A percentile compares a stretch with the other conserved stretches of the same genome.
Evolutionary conservation across 1,140 invertebrate genomes (phyloP).

Genomic region (Leptonema lineaticorne): DNA sequence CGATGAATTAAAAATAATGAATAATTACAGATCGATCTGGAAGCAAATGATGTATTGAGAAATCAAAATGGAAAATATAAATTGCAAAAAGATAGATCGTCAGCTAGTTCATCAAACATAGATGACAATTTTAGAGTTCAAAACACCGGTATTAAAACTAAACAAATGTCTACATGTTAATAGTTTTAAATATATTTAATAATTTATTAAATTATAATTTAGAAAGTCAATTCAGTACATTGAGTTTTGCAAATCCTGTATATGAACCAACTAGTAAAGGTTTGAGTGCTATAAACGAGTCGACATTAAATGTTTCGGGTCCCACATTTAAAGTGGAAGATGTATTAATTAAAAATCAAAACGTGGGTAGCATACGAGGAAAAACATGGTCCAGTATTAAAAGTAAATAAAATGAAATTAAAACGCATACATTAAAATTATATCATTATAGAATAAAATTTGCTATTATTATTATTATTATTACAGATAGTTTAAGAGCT

Average conservation of each 20-base stretch:
- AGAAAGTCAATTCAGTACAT: constrained; percentile 58
- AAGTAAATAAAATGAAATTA: constrained; percentile 53
- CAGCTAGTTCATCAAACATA: constrained; percentile 45
- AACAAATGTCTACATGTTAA: background rate
- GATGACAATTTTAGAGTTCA: constrained; percentile 27
- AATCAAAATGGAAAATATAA: constrained; percentile 64
- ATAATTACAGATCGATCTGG: constrained; percentile 56
- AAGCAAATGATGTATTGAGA: constrained; percentile 55
- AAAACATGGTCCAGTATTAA: constrained; percentile 63
- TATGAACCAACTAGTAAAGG: constrained; percentile 67
- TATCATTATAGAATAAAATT: background rate
- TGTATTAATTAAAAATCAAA: constrained; percentile 66
- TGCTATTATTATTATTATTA: background rate
- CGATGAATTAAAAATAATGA: constrained; percentile 23
- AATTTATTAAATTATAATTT: constrained; percentile 35
- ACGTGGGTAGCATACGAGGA: constrained; percentile 55
- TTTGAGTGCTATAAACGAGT: constrained; percentile 47
- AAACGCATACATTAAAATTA: background rate
- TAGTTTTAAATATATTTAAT: background rate
- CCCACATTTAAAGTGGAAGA: constrained; percentile 78
- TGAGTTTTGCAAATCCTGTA: constrained; percentile 78
- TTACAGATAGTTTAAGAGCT: constrained; percentile 66
- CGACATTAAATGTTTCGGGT: constrained; percentile 47
- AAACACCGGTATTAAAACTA: constrained; percentile 18
- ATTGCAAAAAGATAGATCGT: constrained; percentile 55